phyloP scores from a whole-genome alignment of 2,888 invertebrate genomes.

The Oligia fasciuncula region DNA sequence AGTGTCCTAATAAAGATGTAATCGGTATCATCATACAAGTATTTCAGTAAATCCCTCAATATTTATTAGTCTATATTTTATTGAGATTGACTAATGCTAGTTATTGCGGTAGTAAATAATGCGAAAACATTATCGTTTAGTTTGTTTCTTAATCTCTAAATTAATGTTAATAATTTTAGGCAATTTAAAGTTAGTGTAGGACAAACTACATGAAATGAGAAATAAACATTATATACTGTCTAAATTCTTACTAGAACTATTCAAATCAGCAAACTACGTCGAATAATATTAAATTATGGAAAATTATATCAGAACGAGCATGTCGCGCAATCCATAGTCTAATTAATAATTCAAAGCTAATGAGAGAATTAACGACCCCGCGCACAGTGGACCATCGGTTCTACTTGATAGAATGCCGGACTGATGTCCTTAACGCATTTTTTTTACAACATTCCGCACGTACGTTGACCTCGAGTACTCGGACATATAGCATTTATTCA shows the following conservation, averaged over 20 bases:
- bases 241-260: background rate
- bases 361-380: constrained; percentile 80
- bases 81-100: constrained; percentile 38
- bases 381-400: constrained; percentile 75
- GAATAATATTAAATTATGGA: constrained; percentile 24
- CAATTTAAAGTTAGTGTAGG: background rate
- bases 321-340: constrained; percentile 62
- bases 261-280: background rate
- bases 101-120: constrained; percentile 32
- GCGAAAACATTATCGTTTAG: constrained; percentile 13
- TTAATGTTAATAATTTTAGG: background rate
- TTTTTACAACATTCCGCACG: constrained; percentile 85
- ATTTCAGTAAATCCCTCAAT: constrained; percentile 42
- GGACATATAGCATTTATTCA: constrained; percentile 85
- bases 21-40: constrained; percentile 25
- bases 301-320: constrained; percentile 40
- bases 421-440: constrained; percentile 86
- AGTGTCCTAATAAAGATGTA: constrained; percentile 38
- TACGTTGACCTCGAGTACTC: constrained; percentile 86
- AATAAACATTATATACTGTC: background rate
- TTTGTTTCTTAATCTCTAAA: constrained; percentile 5
- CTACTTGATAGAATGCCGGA: constrained; percentile 79
- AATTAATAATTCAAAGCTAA: constrained; percentile 80
- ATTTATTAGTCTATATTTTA: constrained; percentile 46
- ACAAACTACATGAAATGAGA: background rate